Percentiles rank a stretch among this genome's conserved stretches.
phyloP scores from a whole-genome alignment of 1,140 invertebrate species.

The Tetragnatha versicolor region DNA sequence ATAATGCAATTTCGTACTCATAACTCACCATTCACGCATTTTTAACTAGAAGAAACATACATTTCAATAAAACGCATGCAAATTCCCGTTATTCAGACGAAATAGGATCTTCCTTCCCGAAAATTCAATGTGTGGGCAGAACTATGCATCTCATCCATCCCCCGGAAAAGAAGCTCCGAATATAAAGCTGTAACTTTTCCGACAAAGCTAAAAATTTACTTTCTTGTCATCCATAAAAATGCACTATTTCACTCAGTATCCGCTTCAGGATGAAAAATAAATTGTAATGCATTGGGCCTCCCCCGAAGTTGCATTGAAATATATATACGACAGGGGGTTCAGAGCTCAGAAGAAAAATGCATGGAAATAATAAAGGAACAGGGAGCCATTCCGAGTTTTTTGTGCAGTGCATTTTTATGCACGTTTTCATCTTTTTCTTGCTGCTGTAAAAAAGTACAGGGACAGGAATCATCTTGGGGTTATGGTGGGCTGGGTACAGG shows the following conservation, averaged over 20 bases:
- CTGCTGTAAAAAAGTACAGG: neutral
- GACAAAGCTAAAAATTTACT: constrained; percentile 3
- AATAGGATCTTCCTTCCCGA: no score
- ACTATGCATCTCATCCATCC: neutral
- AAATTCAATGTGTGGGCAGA: no score
- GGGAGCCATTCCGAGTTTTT: constrained; percentile 1
- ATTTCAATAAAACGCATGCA: no score
- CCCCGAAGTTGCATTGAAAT: neutral
- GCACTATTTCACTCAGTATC: neutral
- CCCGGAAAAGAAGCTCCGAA: no score
- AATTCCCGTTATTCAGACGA: no score
- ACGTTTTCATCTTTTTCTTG: constrained; percentile 3
- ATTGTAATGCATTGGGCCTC: neutral
- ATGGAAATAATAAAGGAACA: constrained; percentile 18
- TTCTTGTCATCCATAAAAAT: constrained; percentile 12
- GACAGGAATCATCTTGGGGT: constrained; percentile 6
- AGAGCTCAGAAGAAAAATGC: neutral
- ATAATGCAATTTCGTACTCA: no score
- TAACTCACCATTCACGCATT: no score
- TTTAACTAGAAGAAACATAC: no score
- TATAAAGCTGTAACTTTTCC: neutral
- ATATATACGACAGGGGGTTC: neutral
- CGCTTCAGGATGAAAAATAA: neutral
- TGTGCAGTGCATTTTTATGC: constrained; percentile 13
- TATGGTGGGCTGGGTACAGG: no score